Base-by-base conservation (phyloP, 2,113 vertebrate species). In the Diadophis punctatus region DNA sequence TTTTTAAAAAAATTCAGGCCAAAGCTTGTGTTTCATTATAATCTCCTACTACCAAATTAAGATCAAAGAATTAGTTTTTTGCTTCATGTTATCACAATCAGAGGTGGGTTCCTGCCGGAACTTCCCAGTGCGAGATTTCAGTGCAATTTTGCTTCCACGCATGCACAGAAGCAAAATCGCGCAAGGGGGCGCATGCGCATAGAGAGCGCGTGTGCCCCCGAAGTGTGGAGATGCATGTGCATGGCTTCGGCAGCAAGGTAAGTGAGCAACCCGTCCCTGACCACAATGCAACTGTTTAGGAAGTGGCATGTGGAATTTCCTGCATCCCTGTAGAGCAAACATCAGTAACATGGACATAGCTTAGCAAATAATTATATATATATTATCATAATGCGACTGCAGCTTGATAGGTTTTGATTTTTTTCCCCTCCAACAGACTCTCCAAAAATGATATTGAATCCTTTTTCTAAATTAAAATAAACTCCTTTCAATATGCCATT, bases 11-110 rank as follows among this genome's bases (percentile, higher is more conserved):
- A 86, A 55, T 87, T 96, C 86, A 91, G 93, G 91, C 87, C 85
- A 90, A 95, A 90, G 87, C 43, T 74, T 96, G 86, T 25, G 46
- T 58, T 95, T 95, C 94, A 95, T 95, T 94, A 91, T 91, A 58
- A 27, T 55, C 30, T 48, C 46, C 53, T 7, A 48, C 43, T 39
- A 20, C 20, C 55, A 63, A 91, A 91, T 91, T 91, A 60, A 88
- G 91, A 53, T 88, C 0, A 0, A 91, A 74, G 90, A 92, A 52
- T 12, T 23, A 93, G 68, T 51, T 80, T 48, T 8, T 8, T 30
- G 90, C 91, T 93, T 84, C 25, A 86, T 39, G 89, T 68, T 86
- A 89, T n/a, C n/a, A n/a, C n/a, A n/a, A n/a, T n/a, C n/a, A n/a
- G n/a, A n/a, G n/a, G n/a, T n/a, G n/a, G n/a, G n/a, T n/a, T n/a